Evolutionary conservation across 2,113 vertebrate species (phyloP), one percentile per base, ranked within the genome.

Genomic region (Anhinga anhinga): DNA sequence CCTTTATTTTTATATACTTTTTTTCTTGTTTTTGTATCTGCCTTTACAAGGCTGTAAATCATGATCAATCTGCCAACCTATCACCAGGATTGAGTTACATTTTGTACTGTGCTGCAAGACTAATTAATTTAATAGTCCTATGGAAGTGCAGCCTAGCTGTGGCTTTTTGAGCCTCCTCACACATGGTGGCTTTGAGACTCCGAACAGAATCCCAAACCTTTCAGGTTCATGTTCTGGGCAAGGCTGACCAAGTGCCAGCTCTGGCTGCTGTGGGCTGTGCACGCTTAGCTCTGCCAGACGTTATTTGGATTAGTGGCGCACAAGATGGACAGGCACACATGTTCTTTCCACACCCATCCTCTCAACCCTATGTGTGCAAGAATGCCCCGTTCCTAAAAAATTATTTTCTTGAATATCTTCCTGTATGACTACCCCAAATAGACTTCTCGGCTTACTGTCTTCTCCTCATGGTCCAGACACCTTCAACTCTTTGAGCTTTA

Each of bases 31-130:
- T 61, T 72, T 38, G 7, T 76, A 30, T 93, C 61, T 95, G 70
- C 84, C n/a, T 91, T 94, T 88, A 93, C 73, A 92, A 85, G 65
- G 70, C 84, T 94, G 58, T 93, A 95, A 95, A 96, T 94, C 95
- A 53, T 85, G 84, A 91, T 96, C 91, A 93, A 95, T 95, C 78
- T 90, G 55, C 74, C 76, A 83, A 19, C 71, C 81, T 85, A 94
- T 97, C 86, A 93, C 45, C 84, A 87, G 84, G 70, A 73, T 76
- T 94, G 81, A 96, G 82, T 96, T 97, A 79, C 83, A 82, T 92
- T 95, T 90, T 3, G 12, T 85, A 73, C 59, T 53, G 38, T 86
- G 94, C 69, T 97, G 78, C 79, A 92, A 86, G 78, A 73, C 67
- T 88, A 90, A 96, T 95, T 95, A 78, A 89, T 93, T 87, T 95